phyloP scores from a whole-genome alignment of 1,140 invertebrate species.

The Cydia pomonella region DNA sequence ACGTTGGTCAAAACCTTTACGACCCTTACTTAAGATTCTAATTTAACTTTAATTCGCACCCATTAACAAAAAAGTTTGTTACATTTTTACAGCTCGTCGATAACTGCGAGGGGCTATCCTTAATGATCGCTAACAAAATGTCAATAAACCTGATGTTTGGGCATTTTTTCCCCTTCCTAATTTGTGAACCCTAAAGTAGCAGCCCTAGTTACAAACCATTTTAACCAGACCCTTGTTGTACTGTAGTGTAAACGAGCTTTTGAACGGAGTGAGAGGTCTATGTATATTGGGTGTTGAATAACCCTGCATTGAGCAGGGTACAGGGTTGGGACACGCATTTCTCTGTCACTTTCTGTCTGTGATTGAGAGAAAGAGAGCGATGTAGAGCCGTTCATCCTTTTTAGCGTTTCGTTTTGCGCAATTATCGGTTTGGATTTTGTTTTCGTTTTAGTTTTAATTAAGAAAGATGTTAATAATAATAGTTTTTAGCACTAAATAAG shows the following conservation, averaged over 20 bases:
- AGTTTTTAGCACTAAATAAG: too few relatives aligned
- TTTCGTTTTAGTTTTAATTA: neutral
- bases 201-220: constrained; percentile 47
- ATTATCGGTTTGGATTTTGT: neutral
- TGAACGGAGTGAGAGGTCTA: constrained; percentile 40
- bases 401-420: constrained; percentile 48
- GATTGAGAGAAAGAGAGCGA: constrained; percentile 51
- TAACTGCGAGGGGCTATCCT: constrained; percentile 63
- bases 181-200: constrained; percentile 74
- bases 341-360: constrained; percentile 55
- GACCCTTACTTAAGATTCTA: neutral
- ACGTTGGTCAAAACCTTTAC: neutral
- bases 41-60: neutral
- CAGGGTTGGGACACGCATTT: constrained; percentile 56
- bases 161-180: constrained; percentile 73
- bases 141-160: constrained; percentile 72
- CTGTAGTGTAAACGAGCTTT: neutral
- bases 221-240: constrained; percentile 27
- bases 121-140: constrained; percentile 73
- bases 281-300: constrained; percentile 46
- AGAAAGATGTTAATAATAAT: neutral
- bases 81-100: constrained; percentile 61
- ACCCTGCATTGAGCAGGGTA: constrained; percentile 64
- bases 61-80: neutral
- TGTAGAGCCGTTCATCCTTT: constrained; percentile 43